Conservation (phyloP, 2,113 vertebrate genomes). For the Chaetodon auriga region DNA sequence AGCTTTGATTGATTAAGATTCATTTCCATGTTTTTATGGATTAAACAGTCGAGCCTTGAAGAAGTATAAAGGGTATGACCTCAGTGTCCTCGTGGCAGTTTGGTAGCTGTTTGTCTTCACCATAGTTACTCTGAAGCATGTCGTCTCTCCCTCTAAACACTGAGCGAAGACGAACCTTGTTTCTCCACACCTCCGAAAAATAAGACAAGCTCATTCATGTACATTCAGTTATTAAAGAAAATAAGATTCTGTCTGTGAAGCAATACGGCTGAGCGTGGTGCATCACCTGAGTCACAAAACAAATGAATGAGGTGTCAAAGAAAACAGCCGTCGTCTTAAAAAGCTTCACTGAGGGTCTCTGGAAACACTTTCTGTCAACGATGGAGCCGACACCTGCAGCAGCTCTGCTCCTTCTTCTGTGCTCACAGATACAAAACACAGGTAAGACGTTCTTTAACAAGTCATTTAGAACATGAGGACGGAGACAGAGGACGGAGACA, state of each 20-base stretch:
- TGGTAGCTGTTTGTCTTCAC: background rate
- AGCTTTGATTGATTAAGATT: background rate
- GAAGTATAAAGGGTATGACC: background rate
- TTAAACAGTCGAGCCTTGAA: too few relatives aligned
- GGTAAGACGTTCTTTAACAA: background rate
- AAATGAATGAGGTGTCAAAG: background rate
- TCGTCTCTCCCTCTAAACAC: background rate
- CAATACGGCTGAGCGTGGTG: background rate
- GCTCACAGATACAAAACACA: background rate
- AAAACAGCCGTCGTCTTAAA: background rate
- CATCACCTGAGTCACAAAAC: conserved; percentile 5
- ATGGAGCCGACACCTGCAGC: background rate
- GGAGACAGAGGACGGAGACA: background rate
- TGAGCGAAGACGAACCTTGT: background rate
- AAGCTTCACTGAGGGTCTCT: background rate
- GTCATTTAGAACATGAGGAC: too few relatives aligned
- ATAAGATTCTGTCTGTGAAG: background rate
- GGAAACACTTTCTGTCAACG: background rate
- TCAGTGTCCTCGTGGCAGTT: background rate
- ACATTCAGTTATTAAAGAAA: conserved; percentile 7
- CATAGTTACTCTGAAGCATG: background rate
- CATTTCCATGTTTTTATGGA: background rate
- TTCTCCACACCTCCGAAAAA: background rate
- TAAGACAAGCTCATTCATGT: background rate
- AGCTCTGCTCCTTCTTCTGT: background rate